Evolutionary conservation across 1,140 invertebrate species (phyloP).

Genomic region (Psix sp.): DNA sequence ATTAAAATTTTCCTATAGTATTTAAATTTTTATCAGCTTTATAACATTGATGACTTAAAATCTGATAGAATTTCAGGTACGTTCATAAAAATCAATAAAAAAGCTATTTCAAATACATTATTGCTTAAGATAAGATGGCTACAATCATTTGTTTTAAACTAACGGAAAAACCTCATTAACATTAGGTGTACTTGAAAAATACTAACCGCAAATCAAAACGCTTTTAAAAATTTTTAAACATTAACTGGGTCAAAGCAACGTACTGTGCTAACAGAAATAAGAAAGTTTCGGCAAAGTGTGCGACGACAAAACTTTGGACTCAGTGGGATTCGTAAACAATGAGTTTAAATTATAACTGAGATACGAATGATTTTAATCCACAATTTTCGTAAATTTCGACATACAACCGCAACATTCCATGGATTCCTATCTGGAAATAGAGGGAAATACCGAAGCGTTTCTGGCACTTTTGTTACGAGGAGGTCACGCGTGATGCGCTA

Average conservation of each 20-base stretch:
- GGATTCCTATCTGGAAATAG: slow-evolving; percentile 53
- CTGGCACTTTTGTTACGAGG: slow-evolving; percentile 60
- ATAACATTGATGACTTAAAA: no score
- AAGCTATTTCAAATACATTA: no score
- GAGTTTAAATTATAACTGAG: slow-evolving; percentile 28
- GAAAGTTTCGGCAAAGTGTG: slow-evolving; percentile 11
- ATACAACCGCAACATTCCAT: slow-evolving; percentile 48
- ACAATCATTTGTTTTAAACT: no score
- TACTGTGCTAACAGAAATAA: slow-evolving; percentile 2
- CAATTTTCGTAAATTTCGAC: slow-evolving; percentile 54
- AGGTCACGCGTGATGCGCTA: slow-evolving; percentile 60
- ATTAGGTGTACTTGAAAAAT: neutral
- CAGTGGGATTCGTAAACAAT: slow-evolving; percentile 11
- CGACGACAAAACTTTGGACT: slow-evolving; percentile 5
- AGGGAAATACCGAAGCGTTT: slow-evolving; percentile 58
- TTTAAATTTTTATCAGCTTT: no score
- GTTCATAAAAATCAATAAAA: no score
- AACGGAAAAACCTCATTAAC: slow-evolving; percentile 4
- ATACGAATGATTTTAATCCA: slow-evolving; percentile 41
- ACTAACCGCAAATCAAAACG: slow-evolving; percentile 24
- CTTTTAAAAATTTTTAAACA: slow-evolving; percentile 12
- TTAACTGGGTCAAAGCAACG: slow-evolving; percentile 16
- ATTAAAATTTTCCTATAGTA: no score
- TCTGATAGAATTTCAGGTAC: no score
- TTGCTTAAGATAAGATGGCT: no score